Conservation (phyloP, 2,113 vertebrate genomes). For the Echinops telfairi region DNA sequence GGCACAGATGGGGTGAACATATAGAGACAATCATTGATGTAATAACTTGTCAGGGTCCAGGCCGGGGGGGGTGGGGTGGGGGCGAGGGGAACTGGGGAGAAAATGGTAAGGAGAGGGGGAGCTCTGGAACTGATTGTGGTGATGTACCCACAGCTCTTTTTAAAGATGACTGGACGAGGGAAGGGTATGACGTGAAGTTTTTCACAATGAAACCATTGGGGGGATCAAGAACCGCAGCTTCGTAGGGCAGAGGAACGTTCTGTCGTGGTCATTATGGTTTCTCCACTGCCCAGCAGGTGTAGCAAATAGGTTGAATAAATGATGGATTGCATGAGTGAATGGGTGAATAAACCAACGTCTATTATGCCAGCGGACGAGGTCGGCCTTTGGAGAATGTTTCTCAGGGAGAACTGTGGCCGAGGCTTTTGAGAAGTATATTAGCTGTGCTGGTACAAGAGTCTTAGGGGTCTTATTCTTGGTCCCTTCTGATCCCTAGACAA, state of each 20-base stretch:
- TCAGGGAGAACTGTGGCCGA: background rate
- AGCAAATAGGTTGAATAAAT: background rate
- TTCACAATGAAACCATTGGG: no score
- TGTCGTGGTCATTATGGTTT: background rate
- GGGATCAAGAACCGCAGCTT: background rate
- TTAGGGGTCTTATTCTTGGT: background rate
- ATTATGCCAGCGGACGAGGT: slow-evolving; percentile 3
- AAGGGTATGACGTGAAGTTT: no score
- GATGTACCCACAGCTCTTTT: no score
- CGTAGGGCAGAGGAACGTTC: background rate
- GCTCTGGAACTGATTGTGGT: no score
- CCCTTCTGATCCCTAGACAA: background rate
- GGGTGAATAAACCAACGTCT: background rate
- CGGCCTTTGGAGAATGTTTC: background rate
- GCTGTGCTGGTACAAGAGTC: background rate
- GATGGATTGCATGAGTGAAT: background rate
- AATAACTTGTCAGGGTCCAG: no score
- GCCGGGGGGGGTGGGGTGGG: no score
- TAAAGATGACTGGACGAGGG: no score
- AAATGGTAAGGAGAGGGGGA: no score
- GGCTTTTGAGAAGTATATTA: background rate
- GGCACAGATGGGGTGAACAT: no score
- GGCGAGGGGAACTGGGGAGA: no score
- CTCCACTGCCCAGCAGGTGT: background rate
- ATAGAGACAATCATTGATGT: no score